A percentile compares a stretch with the other conserved stretches of the same genome.
These are phyloP conservation scores for Gymnothorax javanicus DNA, from an alignment of 2,797 vertebrate genomes.

Conservation along the genomic window DNA sequence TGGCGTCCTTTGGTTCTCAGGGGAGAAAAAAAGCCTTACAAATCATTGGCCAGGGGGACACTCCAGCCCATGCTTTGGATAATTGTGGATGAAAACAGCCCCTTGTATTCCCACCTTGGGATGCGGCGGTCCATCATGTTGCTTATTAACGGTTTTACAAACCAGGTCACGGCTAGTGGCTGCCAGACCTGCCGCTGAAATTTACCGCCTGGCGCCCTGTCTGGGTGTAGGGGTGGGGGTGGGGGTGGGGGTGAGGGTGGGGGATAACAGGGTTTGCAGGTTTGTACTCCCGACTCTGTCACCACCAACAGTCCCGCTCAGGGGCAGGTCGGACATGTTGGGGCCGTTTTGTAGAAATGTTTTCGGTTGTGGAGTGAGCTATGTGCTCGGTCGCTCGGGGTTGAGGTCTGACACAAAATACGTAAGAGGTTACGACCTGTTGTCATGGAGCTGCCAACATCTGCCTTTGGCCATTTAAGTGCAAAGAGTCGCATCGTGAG, in stretches of 20 bases:
- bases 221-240: not conserved
- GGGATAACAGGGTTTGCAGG: constrained; percentile 46
- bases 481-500: constrained; percentile 14
- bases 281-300: constrained; percentile 50
- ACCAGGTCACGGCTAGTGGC: constrained; percentile 56
- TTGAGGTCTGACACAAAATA: constrained; percentile 45
- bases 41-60: constrained; percentile 52
- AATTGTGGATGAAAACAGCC: constrained; percentile 61
- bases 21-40: constrained; percentile 42
- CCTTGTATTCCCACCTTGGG: constrained; percentile 61
- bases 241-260: not conserved
- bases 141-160: constrained; percentile 71
- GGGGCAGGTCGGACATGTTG: constrained; percentile 62
- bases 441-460: constrained; percentile 23
- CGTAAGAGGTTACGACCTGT: constrained; percentile 30
- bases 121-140: constrained; percentile 55
- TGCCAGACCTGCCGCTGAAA: constrained; percentile 70
- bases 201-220: constrained; percentile 69
- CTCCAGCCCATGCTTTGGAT: constrained; percentile 53
- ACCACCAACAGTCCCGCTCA: constrained; percentile 49
- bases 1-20: constrained; percentile 6
- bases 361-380: constrained; percentile 30
- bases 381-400: constrained; percentile 20
- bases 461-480: constrained; percentile 32
- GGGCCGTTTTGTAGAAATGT: constrained; percentile 46